Percentiles rank a stretch among this genome's conserved stretches.
phyloP scores from a whole-genome alignment of 2,113 vertebrate genomes.

The Tragelaphus strepsiceros region DNA sequence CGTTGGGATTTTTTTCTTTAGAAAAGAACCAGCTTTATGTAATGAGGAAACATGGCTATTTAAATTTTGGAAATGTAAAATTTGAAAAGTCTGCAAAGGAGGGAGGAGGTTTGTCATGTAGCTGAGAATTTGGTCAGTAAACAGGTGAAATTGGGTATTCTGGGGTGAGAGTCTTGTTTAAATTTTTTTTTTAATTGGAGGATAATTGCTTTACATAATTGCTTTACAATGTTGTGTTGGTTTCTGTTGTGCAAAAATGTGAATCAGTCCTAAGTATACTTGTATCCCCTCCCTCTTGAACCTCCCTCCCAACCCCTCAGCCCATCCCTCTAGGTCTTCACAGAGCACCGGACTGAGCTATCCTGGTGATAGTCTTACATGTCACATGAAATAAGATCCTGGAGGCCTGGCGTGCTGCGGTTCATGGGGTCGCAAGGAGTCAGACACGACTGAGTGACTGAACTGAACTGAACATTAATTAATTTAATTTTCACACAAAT shows the following conservation, averaged over 20 bases:
- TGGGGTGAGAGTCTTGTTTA: background rate
- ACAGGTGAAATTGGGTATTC: background rate
- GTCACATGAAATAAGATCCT: background rate
- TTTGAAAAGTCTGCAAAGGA: background rate
- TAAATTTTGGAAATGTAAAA: background rate
- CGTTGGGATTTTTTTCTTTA: background rate
- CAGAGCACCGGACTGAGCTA: background rate
- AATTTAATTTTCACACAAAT: background rate
- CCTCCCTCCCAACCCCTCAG: background rate
- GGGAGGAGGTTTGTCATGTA: background rate
- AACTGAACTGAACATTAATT: background rate
- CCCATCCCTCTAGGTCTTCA: background rate
- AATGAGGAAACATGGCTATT: background rate
- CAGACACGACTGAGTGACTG: rapidly evolving
- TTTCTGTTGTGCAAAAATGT: background rate
- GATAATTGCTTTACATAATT: background rate
- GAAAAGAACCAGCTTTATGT: background rate
- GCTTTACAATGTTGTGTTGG: background rate
- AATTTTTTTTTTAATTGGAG: background rate
- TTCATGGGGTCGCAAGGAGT: too few species aligned
- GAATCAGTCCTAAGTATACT: background rate
- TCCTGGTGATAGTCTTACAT: background rate
- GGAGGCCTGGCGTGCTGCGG: too few species aligned
- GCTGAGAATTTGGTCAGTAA: background rate
- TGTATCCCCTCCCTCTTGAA: background rate